Conservation (phyloP, 2,797 vertebrate genomes). For the Eutrigla gurnardus region DNA sequence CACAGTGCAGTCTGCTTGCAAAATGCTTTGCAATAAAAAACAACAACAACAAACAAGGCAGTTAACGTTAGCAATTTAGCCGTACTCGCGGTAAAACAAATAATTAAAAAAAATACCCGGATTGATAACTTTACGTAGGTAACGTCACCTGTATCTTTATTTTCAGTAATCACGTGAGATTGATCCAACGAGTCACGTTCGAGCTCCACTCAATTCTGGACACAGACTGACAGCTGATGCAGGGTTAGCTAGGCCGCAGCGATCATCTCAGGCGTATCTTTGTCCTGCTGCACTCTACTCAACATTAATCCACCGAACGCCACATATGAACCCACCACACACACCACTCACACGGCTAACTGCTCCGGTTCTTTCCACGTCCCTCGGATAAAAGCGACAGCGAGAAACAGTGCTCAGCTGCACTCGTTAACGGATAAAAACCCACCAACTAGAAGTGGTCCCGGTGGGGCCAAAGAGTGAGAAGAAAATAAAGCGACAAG, state of each 20-base stretch:
- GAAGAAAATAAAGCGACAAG: constrained; percentile 26
- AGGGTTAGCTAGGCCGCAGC: constrained; percentile 64
- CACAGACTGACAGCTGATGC: constrained; percentile 67
- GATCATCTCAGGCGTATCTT: constrained; percentile 62
- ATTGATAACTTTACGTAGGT: not conserved
- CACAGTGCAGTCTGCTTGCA: not conserved
- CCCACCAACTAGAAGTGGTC: not conserved
- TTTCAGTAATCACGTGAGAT: not conserved
- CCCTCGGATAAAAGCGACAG: not conserved
- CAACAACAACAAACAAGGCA: constrained; percentile 13
- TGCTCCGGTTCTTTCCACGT: not conserved
- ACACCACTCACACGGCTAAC: constrained; percentile 3
- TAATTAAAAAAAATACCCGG: not conserved
- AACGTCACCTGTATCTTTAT: not conserved
- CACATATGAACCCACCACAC: constrained; percentile 40
- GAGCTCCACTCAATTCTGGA: constrained; percentile 15
- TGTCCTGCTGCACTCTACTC: constrained; percentile 66
- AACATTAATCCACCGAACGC: constrained; percentile 63
- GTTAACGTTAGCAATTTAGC: constrained; percentile 10
- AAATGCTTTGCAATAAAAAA: not conserved
- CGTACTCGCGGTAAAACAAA: too few species aligned
- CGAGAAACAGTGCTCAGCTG: not conserved
- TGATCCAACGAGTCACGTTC: not conserved
- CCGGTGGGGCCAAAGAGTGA: constrained; percentile 13
- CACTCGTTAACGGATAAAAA: not conserved